Evolutionary conservation across 1,140 invertebrate species (phyloP), one percentile per base, ranked within the genome.

Genomic region (Sitobion miscanthi): DNA sequence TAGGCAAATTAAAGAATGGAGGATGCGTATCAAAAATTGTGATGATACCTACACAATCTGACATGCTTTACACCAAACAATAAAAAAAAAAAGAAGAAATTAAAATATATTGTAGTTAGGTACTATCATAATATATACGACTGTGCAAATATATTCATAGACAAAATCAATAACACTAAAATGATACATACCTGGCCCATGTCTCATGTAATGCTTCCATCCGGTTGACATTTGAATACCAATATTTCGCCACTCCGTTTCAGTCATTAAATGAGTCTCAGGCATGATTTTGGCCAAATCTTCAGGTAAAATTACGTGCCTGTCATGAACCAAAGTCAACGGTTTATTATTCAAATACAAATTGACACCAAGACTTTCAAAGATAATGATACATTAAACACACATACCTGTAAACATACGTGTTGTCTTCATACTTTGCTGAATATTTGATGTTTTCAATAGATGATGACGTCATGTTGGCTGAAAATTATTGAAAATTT

Each of bases 201-300:
- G 98, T 94, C 98, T 97, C 98, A 99, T 99, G 94, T 99, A 99
- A 95, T 99, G 98, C 6, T 98, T 96, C 99, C 99, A 99, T 52
- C 98, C 98, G 42, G 97, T 97, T 95, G 98, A 98, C 95, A 99
- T 99, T 95, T 99, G 98, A 14, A 99, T 98, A n/a, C 98, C 99
- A 17, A 99, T 96, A 95, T 98, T 98, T 93, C 99, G 96, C 99
- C 99, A 99, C 96, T 99, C 99, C 0, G 97, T 97, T 95, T 99
- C 99, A 0, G 98, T 97, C 98, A 99, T 99, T 57, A 99, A 95
- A 95, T 99, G 98, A 23, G 97, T 97, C 95, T 97, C 97, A 20
- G 99, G 98, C 21, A 99, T 98, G 86, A 97, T 95, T 94, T 97
- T 97, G 0, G 98, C 98, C 90, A 99, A 96, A 94, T 99, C 98